Percentiles rank a stretch among this genome's conserved stretches.
Evolutionary conservation across 2,888 invertebrate species (phyloP).

Genomic region (Tryphoninae sp.): DNA sequence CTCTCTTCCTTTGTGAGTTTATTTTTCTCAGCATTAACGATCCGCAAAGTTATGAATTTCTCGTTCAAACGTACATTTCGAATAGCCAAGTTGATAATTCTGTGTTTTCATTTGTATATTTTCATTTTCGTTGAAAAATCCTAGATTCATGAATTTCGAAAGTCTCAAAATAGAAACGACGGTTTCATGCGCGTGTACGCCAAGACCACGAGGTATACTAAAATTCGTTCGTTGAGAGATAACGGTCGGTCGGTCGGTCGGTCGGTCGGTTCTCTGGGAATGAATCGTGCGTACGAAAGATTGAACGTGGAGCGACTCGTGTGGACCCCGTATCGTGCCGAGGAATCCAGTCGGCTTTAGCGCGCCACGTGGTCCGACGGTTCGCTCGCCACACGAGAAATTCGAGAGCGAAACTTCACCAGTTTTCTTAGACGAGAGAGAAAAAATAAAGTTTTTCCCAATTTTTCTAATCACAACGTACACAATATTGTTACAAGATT

Average conservation of each 20-base stretch:
- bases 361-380: slow-evolving; percentile 67
- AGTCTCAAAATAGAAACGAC: slow-evolving; percentile 57
- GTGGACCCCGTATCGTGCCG: slow-evolving; percentile 66
- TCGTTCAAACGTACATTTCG: neutral
- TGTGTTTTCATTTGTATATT: slow-evolving; percentile 39
- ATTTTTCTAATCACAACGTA: neutral
- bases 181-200: neutral
- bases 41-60: slow-evolving; percentile 38
- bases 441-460: neutral
- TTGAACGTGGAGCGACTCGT: slow-evolving; percentile 61
- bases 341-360: slow-evolving; percentile 60
- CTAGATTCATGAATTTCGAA: slow-evolving; percentile 49
- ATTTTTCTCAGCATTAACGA: neutral
- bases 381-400: slow-evolving; percentile 31
- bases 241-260: slow-evolving; percentile 57
- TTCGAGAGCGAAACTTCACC: slow-evolving; percentile 35
- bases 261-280: slow-evolving; percentile 41
- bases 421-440: neutral
- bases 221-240: slow-evolving; percentile 10
- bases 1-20: no score
- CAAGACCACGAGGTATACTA: neutral
- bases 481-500: neutral
- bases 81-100: neutral
- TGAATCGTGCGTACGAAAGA: slow-evolving; percentile 47
- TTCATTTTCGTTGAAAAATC: slow-evolving; percentile 29